Conservation (phyloP, 2,113 vertebrate species). For the Pseudorhombus dupliciocellatus region DNA sequence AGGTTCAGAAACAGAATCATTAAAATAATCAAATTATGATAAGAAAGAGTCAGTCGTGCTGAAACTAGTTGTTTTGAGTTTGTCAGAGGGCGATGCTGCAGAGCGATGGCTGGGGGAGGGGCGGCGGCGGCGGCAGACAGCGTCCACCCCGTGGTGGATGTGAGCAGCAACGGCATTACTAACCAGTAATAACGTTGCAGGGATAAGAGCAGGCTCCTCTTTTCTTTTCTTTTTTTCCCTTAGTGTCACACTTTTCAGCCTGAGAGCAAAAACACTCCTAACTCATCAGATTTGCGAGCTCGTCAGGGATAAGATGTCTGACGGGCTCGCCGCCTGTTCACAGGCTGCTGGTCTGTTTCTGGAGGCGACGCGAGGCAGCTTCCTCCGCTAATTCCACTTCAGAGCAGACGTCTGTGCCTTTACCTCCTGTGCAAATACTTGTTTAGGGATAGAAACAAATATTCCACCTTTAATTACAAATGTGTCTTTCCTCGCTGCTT, state of each 20-base stretch:
- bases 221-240: neutral
- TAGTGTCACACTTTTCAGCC: constrained; percentile 55
- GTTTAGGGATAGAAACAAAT: constrained; percentile 60
- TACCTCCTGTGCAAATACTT: constrained; percentile 62
- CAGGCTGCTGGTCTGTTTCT: constrained; percentile 46
- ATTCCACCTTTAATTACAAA: constrained; percentile 79
- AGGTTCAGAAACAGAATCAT: constrained; percentile 80
- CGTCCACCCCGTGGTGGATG: constrained; percentile 69
- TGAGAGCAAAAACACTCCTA: constrained; percentile 53
- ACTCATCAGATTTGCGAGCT: constrained; percentile 45
- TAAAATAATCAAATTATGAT: constrained; percentile 87
- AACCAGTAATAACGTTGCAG: constrained; percentile 60
- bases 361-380: constrained; percentile 33
- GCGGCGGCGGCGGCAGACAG: constrained; percentile 69
- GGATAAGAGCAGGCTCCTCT: constrained; percentile 58
- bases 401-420: constrained; percentile 27
- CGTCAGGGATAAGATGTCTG: constrained; percentile 40
- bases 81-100: constrained; percentile 65
- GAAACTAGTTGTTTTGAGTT: constrained; percentile 76
- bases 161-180: constrained; percentile 71
- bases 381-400: neutral
- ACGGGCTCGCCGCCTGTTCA: constrained; percentile 54
- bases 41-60: constrained; percentile 79
- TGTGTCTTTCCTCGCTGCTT: constrained; percentile 62
- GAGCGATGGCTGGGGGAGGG: constrained; percentile 54